These are phyloP conservation scores for Tetragonisca angustula DNA, from an alignment of 2,888 invertebrate genomes.

Conservation along the genomic window DNA sequence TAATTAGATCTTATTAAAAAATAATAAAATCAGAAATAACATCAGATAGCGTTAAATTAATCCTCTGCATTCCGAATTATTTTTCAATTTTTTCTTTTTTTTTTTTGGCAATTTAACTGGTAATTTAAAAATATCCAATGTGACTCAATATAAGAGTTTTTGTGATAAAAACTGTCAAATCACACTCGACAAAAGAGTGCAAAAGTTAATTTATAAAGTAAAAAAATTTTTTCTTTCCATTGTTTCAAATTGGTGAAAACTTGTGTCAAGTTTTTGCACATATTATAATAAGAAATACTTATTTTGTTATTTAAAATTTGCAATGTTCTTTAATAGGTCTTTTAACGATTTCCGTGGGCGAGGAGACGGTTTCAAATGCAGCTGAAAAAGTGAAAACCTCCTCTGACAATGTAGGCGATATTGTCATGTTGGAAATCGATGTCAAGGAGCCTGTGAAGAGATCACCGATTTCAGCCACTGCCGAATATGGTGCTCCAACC, in stretches of 20 bases:
- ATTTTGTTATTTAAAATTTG: not conserved
- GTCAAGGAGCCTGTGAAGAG: constrained; percentile 81
- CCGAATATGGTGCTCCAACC: constrained; percentile 77
- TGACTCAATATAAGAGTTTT: too few species aligned
- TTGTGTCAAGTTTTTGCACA: too few species aligned
- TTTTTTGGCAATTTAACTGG: too few species aligned
- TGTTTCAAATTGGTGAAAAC: not conserved
- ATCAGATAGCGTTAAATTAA: too few species aligned
- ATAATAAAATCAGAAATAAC: too few species aligned
- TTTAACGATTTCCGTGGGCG: constrained; percentile 78
- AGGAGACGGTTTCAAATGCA: constrained; percentile 72
- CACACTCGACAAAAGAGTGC: too few species aligned
- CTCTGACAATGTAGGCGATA: constrained; percentile 73
- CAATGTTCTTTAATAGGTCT: constrained; percentile 70
- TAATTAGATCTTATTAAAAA: not conserved
- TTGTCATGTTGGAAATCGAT: constrained; percentile 80
- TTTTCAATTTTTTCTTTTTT: too few species aligned
- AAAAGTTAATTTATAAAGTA: not conserved
- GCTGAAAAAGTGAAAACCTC: constrained; percentile 69
- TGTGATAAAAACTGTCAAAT: too few species aligned
- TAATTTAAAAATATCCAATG: too few species aligned
- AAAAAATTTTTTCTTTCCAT: not conserved
- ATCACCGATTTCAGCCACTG: constrained; percentile 77
- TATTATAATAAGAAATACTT: not conserved
- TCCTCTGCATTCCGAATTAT: too few species aligned